Evolutionary conservation across 2,113 vertebrate species (phyloP).

Genomic region (Microtus montanus): DNA sequence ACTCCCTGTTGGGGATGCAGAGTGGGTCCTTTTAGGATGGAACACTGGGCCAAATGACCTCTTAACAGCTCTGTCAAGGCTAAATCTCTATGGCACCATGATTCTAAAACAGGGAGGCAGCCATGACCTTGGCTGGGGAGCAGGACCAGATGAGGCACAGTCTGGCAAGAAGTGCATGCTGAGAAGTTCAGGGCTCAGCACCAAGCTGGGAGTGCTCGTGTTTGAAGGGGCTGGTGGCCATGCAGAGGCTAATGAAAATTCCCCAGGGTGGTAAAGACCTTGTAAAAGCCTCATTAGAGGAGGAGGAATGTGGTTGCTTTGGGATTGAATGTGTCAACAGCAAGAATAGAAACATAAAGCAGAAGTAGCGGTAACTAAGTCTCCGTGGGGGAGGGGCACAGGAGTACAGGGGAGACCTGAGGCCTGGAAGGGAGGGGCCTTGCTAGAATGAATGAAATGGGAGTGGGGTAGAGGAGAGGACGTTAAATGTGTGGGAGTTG

Average conservation of each 20-base stretch:
- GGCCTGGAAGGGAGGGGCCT: neutral
- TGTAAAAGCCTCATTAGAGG: neutral
- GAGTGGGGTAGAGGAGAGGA: neutral
- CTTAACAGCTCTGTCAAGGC: constrained; percentile 3
- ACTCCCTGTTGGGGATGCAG: neutral
- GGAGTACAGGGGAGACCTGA: neutral
- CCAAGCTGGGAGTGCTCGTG: neutral
- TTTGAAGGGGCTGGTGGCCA: neutral
- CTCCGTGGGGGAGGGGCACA: neutral
- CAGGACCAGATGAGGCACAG: neutral
- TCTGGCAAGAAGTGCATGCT: neutral
- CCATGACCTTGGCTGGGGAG: neutral
- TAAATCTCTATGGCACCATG: neutral
- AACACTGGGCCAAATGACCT: neutral
- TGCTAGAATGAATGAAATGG: neutral
- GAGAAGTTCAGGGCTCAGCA: neutral
- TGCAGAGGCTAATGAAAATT: neutral
- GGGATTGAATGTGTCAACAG: neutral
- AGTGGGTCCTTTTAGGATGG: neutral
- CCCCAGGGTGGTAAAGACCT: neutral
- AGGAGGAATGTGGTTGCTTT: constrained; percentile 7
- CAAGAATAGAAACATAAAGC: neutral
- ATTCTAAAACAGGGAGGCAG: neutral
- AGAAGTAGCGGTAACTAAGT: neutral
- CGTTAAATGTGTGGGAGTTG: neutral